Conservation (phyloP, 30 jellyfish, hydroid and myxozoan genomes). For the Turritopsis dohrnii region DNA sequence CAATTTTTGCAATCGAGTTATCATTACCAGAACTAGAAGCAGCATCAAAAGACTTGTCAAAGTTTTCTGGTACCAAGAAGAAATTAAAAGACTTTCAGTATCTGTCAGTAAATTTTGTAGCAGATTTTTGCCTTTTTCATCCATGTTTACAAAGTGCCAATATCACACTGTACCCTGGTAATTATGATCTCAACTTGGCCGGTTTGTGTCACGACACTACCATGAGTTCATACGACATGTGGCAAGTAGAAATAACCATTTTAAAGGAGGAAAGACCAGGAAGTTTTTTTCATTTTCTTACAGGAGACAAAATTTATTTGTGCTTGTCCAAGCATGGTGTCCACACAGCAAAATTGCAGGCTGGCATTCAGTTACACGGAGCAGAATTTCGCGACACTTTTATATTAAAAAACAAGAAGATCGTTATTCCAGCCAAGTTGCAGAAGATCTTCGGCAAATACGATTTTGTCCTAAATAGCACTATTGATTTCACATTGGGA, state of each 20-base stretch:
- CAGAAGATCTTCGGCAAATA: conserved; percentile 50
- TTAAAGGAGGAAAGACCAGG: conserved; percentile 31
- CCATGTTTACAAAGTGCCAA: conserved; percentile 56
- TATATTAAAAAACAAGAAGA: conserved; percentile 14
- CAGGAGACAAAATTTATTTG: conserved; percentile 36
- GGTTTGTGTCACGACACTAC: conserved; percentile 69
- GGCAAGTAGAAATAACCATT: conserved; percentile 72
- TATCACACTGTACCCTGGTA: conserved; percentile 42
- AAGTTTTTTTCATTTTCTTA: conserved; percentile 40
- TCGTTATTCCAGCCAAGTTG: conserved; percentile 10
- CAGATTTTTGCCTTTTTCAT: conserved; percentile 59
- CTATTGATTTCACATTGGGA: conserved; percentile 40
- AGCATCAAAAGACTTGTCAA: conserved; percentile 38
- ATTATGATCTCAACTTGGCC: conserved; percentile 45
- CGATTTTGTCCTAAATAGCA: conserved; percentile 40
- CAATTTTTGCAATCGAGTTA: conserved; percentile 20
- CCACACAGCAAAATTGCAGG: conserved; percentile 41
- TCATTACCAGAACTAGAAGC: conserved; percentile 24
- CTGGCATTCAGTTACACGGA: conserved; percentile 41
- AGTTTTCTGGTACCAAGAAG: conserved; percentile 7
- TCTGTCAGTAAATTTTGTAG: conserved; percentile 48
- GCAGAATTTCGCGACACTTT: conserved; percentile 17
- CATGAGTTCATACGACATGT: conserved; percentile 62
- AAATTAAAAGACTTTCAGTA: conserved; percentile 32
- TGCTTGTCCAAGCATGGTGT: conserved; percentile 65